Percentiles rank a stretch among this genome's conserved stretches.
Conservation (phyloP, 2,888 invertebrate genomes). For the Thereva nobilitata region DNA sequence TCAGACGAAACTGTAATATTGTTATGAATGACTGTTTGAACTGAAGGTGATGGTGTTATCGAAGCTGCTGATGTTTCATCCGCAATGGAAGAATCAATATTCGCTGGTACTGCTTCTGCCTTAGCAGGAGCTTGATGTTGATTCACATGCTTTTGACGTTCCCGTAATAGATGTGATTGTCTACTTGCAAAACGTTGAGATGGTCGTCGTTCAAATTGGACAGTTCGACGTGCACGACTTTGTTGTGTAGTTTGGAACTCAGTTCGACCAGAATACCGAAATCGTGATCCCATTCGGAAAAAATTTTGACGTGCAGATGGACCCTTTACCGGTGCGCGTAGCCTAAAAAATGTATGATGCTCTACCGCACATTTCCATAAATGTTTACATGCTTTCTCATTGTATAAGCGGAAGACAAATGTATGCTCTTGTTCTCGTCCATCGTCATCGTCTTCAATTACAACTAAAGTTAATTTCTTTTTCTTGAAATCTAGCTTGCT, state of each 20-base stretch:
- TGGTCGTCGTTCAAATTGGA: slow-evolving; percentile 94
- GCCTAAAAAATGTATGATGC: slow-evolving; percentile 97
- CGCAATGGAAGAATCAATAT: slow-evolving; percentile 37
- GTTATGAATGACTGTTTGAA: slow-evolving; percentile 57
- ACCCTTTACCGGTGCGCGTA: slow-evolving; percentile 86
- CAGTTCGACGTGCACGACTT: slow-evolving; percentile 87
- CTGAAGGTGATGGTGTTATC: slow-evolving; percentile 51
- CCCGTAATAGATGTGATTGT: slow-evolving; percentile 84
- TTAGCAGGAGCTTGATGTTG: slow-evolving; percentile 42
- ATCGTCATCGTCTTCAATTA: slow-evolving; percentile 98
- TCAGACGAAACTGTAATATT: slow-evolving; percentile 29
- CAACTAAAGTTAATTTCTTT: slow-evolving; percentile 94
- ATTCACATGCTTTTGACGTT: slow-evolving; percentile 66
- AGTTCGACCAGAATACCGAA: slow-evolving; percentile 88
- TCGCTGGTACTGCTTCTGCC: slow-evolving; percentile 51
- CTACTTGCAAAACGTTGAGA: slow-evolving; percentile 94
- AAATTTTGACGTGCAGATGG: slow-evolving; percentile 92
- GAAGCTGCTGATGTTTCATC: slow-evolving; percentile 39
- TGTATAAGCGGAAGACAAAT: slow-evolving; percentile 94
- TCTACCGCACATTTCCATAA: slow-evolving; percentile 99
- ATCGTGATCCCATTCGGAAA: slow-evolving; percentile 97
- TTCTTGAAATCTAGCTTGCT: slow-evolving; percentile 97
- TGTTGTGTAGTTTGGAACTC: slow-evolving; percentile 96
- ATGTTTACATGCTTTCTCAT: slow-evolving; percentile 98
- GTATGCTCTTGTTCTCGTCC: slow-evolving; percentile 97